phyloP scores from a whole-genome alignment of 2,797 vertebrate species.

The Phrynocephalus guinanensis region DNA sequence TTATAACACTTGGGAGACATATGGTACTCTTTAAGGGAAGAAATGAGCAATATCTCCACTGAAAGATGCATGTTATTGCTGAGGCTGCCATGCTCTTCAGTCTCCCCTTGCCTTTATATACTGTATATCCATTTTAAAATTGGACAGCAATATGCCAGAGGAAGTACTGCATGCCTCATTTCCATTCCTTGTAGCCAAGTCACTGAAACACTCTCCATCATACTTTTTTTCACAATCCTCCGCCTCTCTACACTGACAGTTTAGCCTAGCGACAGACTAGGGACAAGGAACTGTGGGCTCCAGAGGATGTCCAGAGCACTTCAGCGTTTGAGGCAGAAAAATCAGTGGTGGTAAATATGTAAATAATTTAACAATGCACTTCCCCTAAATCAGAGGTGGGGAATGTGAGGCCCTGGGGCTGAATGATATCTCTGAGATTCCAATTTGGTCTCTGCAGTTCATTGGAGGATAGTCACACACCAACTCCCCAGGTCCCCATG shows the following conservation, averaged over 20 bases:
- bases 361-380: neutral
- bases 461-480: too few relatives aligned
- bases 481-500: neutral
- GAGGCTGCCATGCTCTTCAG: neutral
- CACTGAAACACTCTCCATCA: neutral
- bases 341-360: neutral
- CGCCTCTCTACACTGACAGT: too few relatives aligned
- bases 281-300: too few relatives aligned
- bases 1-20: neutral
- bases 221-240: too few relatives aligned
- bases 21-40: constrained; percentile 9
- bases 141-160: neutral
- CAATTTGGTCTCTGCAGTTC: neutral
- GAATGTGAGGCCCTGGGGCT: neutral
- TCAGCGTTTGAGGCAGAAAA: neutral
- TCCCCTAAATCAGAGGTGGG: neutral
- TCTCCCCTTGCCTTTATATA: neutral
- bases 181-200: neutral
- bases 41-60: neutral
- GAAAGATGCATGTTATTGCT: neutral
- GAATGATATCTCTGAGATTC: too few relatives aligned
- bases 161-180: too few relatives aligned
- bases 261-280: neutral
- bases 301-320: neutral
- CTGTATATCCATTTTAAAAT: neutral